Evolutionary conservation across 2,113 vertebrate genomes (phyloP), one percentile per base, ranked within the genome.

Genomic region (Mustela lutreola): DNA sequence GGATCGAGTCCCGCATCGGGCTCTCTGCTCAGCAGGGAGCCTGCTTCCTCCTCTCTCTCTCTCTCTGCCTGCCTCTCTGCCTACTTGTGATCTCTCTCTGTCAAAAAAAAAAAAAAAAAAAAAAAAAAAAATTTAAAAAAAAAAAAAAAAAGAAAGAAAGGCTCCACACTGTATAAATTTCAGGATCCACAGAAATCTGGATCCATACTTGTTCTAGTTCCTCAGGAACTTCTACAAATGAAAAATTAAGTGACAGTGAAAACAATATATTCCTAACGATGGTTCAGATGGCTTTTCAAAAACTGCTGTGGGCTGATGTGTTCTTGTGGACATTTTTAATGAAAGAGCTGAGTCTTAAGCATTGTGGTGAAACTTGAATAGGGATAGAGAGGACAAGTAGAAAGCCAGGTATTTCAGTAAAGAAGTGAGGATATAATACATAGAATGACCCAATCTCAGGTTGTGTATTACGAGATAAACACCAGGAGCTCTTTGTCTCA

Each of bases 161-260:
- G 39, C 1, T 60, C 26, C 3, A 75, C 16, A 36, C 3, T 62
- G 1, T 33, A 62, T 56, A 78, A 33, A 88, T 84, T 53, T 84
- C 36, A 73, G 33, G 1, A 8, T 1, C 7, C 11, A 48, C 24
- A 62, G 31, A 85, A 78, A 76, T 50, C n/a, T 19, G 56, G 5
- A 62, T 70, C 19, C 42, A 9, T 42, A 63, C 19, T 50, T 93
- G 2, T 53, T 92, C 15, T 90, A 56, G 24, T 73, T 11, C 9
- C 31, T 85, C 19, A 79, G n/a, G 11, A 73, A 76, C 18, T 16
- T 60, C 7, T n/a, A 63, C 26, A 78, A 89, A 60, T 93, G 45
- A 89, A 82, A 82, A 84, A 65, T 83, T 96, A 92, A 93, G 31
- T 85, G 76, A 62, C n/a, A 88, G 1, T 31, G 36, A 82, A 85